Evolutionary conservation across 2,888 invertebrate species (phyloP).

Genomic region (Phengaris alcon): DNA sequence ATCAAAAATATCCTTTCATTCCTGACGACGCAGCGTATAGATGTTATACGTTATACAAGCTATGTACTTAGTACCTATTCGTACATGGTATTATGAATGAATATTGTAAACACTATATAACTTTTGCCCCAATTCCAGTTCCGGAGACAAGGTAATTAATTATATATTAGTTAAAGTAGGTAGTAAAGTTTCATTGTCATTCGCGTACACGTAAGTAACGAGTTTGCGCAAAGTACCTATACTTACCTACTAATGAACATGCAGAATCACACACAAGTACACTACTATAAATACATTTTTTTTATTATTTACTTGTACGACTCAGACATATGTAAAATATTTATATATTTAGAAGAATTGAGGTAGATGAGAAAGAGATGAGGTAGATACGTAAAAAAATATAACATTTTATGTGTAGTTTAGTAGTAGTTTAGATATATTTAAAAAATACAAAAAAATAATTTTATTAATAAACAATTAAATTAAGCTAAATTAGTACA

Average conservation of each 20-base stretch:
- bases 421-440: no score
- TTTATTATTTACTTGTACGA: no score
- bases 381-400: no score
- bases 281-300: neutral
- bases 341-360: no score
- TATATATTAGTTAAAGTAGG: neutral
- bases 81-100: neutral
- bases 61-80: neutral
- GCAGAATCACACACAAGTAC: neutral
- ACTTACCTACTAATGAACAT: neutral
- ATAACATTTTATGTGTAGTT: no score
- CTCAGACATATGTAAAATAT: no score
- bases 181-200: neutral
- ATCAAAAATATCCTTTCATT: no score
- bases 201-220: neutral
- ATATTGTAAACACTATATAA: neutral
- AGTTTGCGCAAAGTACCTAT: neutral
- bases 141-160: neutral
- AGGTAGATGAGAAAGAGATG: no score
- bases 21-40: no score
- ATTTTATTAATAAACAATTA: no score
- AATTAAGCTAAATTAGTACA: no score
- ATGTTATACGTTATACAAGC: neutral
- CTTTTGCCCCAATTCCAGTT: constrained; percentile 1
- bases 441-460: no score